These are phyloP conservation scores for Oophaga pumilio DNA, from an alignment of 2,113 vertebrate species.

Conservation along the genomic window DNA sequence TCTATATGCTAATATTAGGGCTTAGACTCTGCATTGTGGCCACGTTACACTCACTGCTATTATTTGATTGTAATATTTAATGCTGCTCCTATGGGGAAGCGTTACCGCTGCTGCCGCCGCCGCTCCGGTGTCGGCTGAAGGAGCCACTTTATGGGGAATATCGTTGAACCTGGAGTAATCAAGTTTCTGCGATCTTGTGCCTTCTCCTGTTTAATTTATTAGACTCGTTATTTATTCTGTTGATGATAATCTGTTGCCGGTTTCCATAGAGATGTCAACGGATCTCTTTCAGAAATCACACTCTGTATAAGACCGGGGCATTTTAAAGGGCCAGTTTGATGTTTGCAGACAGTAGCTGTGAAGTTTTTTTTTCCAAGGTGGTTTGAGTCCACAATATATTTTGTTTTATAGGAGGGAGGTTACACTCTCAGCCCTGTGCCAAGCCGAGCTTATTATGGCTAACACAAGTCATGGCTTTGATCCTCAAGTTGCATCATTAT, in stretches of 20 bases:
- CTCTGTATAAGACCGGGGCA: conserved; percentile 80
- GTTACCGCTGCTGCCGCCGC: too few species aligned
- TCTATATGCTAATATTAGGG: too few species aligned
- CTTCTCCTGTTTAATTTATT: conserved; percentile 89
- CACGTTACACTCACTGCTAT: background rate
- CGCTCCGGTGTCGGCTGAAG: background rate
- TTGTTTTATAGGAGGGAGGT: conserved; percentile 67
- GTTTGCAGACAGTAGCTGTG: conserved; percentile 69
- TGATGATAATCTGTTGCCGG: conserved; percentile 90
- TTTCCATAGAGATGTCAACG: conserved; percentile 91
- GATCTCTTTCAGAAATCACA: conserved; percentile 89
- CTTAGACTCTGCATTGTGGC: too few species aligned
- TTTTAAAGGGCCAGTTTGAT: conserved; percentile 78
- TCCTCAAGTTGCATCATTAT: conserved; percentile 77
- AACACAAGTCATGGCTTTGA: conserved; percentile 74
- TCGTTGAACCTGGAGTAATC: conserved; percentile 82
- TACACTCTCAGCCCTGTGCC: conserved; percentile 71
- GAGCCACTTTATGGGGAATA: conserved; percentile 75
- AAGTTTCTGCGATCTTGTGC: conserved; percentile 84
- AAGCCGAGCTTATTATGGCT: conserved; percentile 74
- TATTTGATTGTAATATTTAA: background rate
- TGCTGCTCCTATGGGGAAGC: background rate
- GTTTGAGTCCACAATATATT: conserved; percentile 68
- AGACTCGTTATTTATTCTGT: conserved; percentile 89
- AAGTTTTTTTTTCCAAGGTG: conserved; percentile 68